A percentile compares a stretch with the other conserved stretches of the same genome.
phyloP scores from a whole-genome alignment of 2,797 vertebrate species.

The Melanotaenia pygmaea region DNA sequence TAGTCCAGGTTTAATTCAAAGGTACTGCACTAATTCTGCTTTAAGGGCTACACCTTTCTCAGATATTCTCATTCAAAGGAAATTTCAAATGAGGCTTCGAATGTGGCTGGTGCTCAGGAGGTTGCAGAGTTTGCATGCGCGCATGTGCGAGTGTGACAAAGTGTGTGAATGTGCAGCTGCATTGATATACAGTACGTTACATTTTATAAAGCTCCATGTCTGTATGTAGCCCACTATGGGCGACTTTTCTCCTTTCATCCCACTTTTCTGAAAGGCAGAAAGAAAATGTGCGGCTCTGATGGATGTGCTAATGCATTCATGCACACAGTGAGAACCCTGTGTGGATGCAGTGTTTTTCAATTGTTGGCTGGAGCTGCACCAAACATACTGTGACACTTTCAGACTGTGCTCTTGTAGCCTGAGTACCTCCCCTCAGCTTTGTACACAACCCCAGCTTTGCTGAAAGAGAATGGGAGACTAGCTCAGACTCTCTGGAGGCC shows the following conservation, averaged over 20 bases:
- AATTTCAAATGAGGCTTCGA: constrained; percentile 84
- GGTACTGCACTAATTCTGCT: constrained; percentile 84
- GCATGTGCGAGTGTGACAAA: constrained; percentile 20
- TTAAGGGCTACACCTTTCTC: constrained; percentile 87
- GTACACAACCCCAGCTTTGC: constrained; percentile 65
- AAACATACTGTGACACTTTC: constrained; percentile 69
- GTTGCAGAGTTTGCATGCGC: constrained; percentile 50
- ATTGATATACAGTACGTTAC: constrained; percentile 14
- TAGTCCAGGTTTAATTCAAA: constrained; percentile 91
- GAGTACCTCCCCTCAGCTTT: constrained; percentile 64
- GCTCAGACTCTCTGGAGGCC: constrained; percentile 75
- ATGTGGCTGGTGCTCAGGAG: constrained; percentile 73
- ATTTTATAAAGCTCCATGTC: constrained; percentile 25
- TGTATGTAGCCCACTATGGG: constrained; percentile 22
- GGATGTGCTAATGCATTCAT: constrained; percentile 49
- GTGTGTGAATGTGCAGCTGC: constrained; percentile 13
- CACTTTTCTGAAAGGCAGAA: constrained; percentile 33
- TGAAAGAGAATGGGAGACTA: constrained; percentile 87
- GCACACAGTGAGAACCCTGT: constrained; percentile 38
- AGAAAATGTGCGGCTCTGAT: constrained; percentile 26
- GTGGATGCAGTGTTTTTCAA: constrained; percentile 53
- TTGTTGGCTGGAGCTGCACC: constrained; percentile 52
- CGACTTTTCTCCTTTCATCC: constrained; percentile 36
- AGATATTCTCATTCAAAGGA: constrained; percentile 90
- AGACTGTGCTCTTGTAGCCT: constrained; percentile 61